Percentiles rank a stretch among this genome's conserved stretches.
Conservation (phyloP, 2,113 vertebrate species). For the Craseonycteris thonglongyai region DNA sequence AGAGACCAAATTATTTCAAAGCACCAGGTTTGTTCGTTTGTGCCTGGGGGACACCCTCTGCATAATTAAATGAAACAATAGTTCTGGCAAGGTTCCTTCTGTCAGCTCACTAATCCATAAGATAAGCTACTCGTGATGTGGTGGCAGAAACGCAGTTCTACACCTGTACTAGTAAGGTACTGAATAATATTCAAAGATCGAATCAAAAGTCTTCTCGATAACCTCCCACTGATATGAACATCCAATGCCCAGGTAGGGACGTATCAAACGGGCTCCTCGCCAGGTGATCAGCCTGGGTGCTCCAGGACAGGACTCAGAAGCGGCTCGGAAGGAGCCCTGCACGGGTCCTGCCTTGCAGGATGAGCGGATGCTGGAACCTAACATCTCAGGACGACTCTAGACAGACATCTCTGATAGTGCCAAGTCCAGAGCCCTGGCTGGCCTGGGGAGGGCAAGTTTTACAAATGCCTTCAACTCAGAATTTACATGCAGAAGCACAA, state of each 20-base stretch:
- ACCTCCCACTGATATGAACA: not conserved
- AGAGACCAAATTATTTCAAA: not conserved
- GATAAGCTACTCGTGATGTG: not conserved
- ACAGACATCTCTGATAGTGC: not conserved
- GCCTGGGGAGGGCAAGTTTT: not conserved
- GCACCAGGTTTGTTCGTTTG: not conserved
- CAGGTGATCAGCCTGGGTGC: not conserved
- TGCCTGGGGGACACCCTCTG: not conserved
- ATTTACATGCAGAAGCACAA: not conserved
- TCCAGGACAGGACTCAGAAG: not conserved
- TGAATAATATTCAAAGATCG: not conserved
- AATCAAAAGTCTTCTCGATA: not conserved
- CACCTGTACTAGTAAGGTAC: not conserved
- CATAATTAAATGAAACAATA: not conserved
- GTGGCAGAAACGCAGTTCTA: not conserved
- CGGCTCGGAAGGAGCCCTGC: not conserved
- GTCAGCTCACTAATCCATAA: not conserved
- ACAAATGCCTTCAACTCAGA: not conserved
- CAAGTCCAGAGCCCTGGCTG: not conserved
- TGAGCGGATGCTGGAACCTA: rapidly evolving
- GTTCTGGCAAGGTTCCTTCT: not conserved
- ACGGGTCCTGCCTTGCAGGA: rapidly evolving
- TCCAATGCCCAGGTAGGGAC: not conserved
- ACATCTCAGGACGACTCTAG: too few species aligned
- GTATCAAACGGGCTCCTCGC: not conserved